These are phyloP conservation scores for Chlorops oryzae DNA, from an alignment of 1,140 invertebrate genomes.

Conservation along the genomic window DNA sequence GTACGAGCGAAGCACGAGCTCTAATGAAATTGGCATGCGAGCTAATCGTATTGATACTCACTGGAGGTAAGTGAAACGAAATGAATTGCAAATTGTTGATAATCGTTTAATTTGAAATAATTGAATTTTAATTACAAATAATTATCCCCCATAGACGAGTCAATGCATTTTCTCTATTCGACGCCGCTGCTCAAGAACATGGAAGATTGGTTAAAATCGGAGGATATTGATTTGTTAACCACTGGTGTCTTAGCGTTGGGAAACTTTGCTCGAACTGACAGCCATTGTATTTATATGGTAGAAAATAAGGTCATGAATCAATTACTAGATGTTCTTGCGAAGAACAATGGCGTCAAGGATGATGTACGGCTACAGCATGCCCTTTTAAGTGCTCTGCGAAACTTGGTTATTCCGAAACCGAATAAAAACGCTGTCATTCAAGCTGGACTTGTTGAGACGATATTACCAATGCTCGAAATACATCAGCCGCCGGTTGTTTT, in stretches of 20 bases:
- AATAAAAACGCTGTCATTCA: conserved; percentile 71
- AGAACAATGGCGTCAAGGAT: conserved; percentile 53
- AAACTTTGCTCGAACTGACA: conserved; percentile 83
- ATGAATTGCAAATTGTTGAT: background rate
- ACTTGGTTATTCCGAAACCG: conserved; percentile 70
- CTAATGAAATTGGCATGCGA: conserved; percentile 79
- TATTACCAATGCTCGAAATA: conserved; percentile 66
- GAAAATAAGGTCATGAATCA: conserved; percentile 69
- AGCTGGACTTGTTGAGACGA: conserved; percentile 65
- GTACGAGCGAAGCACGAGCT: conserved; percentile 63
- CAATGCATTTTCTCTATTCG: conserved; percentile 74
- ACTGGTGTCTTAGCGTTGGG: conserved; percentile 78
- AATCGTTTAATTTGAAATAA: background rate
- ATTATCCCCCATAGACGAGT: conserved; percentile 61
- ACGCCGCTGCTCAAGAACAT: conserved; percentile 52
- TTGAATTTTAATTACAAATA: conserved; percentile 14
- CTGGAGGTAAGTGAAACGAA: conserved; percentile 61
- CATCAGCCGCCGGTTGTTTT: conserved; percentile 76
- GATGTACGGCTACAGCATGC: conserved; percentile 77
- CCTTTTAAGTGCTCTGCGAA: conserved; percentile 71
- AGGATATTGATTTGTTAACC: conserved; percentile 67
- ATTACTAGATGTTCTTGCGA: conserved; percentile 56
- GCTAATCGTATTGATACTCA: conserved; percentile 74
- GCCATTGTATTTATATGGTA: conserved; percentile 77
- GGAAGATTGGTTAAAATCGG: conserved; percentile 68